Percentiles rank a stretch among this genome's conserved stretches.
Conservation (phyloP, 2,113 vertebrate species). For the Lucifuga dentata region DNA sequence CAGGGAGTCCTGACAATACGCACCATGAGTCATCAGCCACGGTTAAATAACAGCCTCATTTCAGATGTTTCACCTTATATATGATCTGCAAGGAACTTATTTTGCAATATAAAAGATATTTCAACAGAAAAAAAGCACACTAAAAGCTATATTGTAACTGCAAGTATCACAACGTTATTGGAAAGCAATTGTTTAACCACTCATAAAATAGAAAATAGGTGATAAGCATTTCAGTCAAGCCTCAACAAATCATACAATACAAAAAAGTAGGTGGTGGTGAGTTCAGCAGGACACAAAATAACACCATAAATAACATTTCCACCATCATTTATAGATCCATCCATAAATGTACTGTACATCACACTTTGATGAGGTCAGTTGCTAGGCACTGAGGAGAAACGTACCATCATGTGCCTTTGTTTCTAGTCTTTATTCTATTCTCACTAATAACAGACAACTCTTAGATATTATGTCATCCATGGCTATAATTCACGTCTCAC, state of each 20-base stretch:
- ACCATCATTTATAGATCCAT: neutral
- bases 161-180: no score
- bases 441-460: neutral
- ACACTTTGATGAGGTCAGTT: slow-evolving; percentile 30
- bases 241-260: no score
- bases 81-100: no score
- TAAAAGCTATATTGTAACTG: no score
- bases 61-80: no score
- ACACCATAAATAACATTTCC: slow-evolving; percentile 3
- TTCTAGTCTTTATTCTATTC: slow-evolving; percentile 7
- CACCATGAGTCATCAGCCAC: slow-evolving; percentile 41
- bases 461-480: neutral
- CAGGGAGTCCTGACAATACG: slow-evolving; percentile 34
- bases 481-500: slow-evolving; percentile 14
- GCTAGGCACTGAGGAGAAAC: slow-evolving; percentile 18
- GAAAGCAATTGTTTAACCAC: no score
- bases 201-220: no score
- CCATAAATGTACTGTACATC: slow-evolving; percentile 23
- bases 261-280: no score
- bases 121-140: no score
- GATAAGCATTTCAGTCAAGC: no score
- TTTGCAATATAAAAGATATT: no score
- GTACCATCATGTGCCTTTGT: slow-evolving; percentile 11
- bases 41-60: slow-evolving; percentile 42
- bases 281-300: slow-evolving; percentile 1